These are phyloP conservation scores for Aphidius gifuensis DNA, from an alignment of 1,140 invertebrate genomes.

Conservation along the genomic window DNA sequence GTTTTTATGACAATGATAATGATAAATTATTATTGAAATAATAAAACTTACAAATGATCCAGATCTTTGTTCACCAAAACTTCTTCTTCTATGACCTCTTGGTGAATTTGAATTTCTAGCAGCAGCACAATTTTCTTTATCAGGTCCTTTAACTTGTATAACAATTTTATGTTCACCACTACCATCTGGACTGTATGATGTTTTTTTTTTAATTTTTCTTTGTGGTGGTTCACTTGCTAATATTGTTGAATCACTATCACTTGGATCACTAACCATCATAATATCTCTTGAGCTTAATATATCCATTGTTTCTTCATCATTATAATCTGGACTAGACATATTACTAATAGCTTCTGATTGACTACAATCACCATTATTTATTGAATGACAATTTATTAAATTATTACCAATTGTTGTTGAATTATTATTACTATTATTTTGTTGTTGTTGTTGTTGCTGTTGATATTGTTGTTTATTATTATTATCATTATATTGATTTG, in stretches of 20 bases:
- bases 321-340: conserved; percentile 83
- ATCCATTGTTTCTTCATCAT: conserved; percentile 69
- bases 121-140: conserved; percentile 54
- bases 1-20: no score
- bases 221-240: conserved; percentile 73
- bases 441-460: conserved; percentile 25
- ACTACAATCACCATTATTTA: conserved; percentile 62
- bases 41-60: conserved; percentile 36
- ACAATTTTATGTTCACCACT: conserved; percentile 73
- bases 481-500: conserved; percentile 1
- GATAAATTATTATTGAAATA: no score
- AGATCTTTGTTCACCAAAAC: conserved; percentile 30
- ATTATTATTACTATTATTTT: neutral
- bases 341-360: conserved; percentile 80
- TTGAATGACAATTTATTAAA: conserved; percentile 39
- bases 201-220: conserved; percentile 60
- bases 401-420: conserved; percentile 36
- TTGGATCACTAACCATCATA: conserved; percentile 83
- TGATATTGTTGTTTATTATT: conserved; percentile 22
- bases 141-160: conserved; percentile 77
- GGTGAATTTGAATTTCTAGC: conserved; percentile 38
- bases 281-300: conserved; percentile 66
- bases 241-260: conserved; percentile 78
- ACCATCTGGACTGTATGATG: conserved; percentile 45
- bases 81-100: conserved; percentile 29